Evolutionary conservation across 2,888 invertebrate species (phyloP).

Genomic region (Cephus pulcher): DNA sequence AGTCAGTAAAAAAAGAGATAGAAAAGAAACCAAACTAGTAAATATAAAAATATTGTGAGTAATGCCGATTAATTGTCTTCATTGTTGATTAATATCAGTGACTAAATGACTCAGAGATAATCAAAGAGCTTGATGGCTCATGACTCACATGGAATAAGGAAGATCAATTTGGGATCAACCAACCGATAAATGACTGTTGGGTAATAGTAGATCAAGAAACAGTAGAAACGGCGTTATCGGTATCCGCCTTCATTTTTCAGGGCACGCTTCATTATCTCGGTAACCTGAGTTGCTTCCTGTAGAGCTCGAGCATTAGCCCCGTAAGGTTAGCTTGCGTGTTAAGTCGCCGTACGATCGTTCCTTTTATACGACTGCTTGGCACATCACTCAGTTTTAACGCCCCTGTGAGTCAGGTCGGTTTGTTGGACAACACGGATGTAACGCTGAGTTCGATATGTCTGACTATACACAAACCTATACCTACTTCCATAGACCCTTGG

Average conservation of each 20-base stretch:
- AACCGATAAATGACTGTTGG: too few relatives aligned
- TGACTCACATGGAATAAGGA: slow-evolving; percentile 1
- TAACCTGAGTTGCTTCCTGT: slow-evolving; percentile 45
- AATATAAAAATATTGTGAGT: too few relatives aligned
- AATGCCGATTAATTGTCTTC: too few relatives aligned
- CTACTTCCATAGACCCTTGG: too few relatives aligned
- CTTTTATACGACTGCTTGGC: slow-evolving; percentile 44
- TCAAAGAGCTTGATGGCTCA: too few relatives aligned
- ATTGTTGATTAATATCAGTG: too few relatives aligned
- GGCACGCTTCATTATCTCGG: slow-evolving; percentile 46
- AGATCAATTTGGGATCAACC: slow-evolving; percentile 1
- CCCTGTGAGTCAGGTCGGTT: slow-evolving; percentile 23
- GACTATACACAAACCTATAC: slow-evolving; percentile 7
- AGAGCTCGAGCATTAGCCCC: slow-evolving; percentile 36
- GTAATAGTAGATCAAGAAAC: too few relatives aligned
- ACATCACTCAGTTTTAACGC: slow-evolving; percentile 43
- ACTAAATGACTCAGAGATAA: too few relatives aligned
- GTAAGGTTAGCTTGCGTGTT: slow-evolving; percentile 38
- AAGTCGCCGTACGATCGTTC: slow-evolving; percentile 38
- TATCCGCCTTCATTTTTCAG: slow-evolving; percentile 43
- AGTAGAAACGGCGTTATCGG: slow-evolving; percentile 10
- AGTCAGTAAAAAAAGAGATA: too few relatives aligned
- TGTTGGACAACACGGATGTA: too few relatives aligned
- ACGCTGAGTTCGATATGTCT: too few relatives aligned
- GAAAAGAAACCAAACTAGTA: too few relatives aligned